Evolutionary conservation across 2,113 vertebrate species (phyloP).

Genomic region (Xenopus tropicalis): DNA sequence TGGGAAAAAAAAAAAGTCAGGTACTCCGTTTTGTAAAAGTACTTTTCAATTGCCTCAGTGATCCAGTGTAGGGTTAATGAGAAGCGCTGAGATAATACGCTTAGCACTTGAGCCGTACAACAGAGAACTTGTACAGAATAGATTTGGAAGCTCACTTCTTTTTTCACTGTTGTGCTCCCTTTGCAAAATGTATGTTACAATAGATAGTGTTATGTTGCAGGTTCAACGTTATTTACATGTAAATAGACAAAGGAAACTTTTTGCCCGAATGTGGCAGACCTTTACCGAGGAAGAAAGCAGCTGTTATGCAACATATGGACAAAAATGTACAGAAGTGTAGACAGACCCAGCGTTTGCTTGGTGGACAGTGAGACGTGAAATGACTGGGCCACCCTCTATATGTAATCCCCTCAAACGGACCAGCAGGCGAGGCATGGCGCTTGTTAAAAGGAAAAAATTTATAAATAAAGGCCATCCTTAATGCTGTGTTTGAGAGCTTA

Average conservation of each 20-base stretch:
- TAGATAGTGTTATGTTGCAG: conserved; percentile 99
- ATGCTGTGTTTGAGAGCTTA: conserved; percentile 75
- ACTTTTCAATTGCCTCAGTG: conserved; percentile 96
- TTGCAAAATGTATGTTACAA: conserved; percentile 98
- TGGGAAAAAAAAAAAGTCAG: conserved; percentile 82
- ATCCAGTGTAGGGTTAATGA: conserved; percentile 85
- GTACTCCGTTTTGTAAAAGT: conserved; percentile 98
- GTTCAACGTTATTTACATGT: conserved; percentile 99
- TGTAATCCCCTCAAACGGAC: conserved; percentile 61
- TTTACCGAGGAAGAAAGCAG: conserved; percentile 91
- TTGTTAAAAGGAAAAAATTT: conserved; percentile 78
- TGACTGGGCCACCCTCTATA: conserved; percentile 57
- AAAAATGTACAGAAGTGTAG: conserved; percentile 86
- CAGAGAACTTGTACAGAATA: conserved; percentile 95
- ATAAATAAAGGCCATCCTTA: conserved; percentile 56
- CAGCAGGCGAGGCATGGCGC: conserved; percentile 67
- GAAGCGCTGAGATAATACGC: conserved; percentile 82
- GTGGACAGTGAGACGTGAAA: conserved; percentile 59
- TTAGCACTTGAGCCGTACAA: conserved; percentile 94
- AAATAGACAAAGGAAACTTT: conserved; percentile 88
- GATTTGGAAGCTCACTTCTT: conserved; percentile 87
- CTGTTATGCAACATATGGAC: conserved; percentile 97
- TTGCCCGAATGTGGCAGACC: conserved; percentile 83
- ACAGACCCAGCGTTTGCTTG: conserved; percentile 71
- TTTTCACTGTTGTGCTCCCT: conserved; percentile 95